Evolutionary conservation across 1,140 invertebrate species (phyloP).

Genomic region (Epicauta chinensis): DNA sequence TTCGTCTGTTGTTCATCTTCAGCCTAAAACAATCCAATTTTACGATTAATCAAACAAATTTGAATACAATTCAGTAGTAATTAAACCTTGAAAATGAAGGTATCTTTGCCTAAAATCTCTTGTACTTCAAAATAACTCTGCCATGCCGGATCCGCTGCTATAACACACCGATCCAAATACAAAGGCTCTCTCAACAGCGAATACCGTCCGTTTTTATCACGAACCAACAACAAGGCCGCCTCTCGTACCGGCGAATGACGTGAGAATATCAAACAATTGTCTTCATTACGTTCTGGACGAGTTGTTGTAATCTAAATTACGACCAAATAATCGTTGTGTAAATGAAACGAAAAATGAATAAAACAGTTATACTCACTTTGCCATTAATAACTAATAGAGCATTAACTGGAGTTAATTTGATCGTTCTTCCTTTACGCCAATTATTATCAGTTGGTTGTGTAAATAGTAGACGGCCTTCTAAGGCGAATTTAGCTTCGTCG

Average conservation of each 20-base stretch:
- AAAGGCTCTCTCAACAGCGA: constrained; percentile 82
- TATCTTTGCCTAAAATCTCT: constrained; percentile 87
- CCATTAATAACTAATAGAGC: constrained; percentile 81
- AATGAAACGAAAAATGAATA: neutral
- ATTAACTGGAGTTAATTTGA: constrained; percentile 81
- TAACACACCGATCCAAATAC: constrained; percentile 82
- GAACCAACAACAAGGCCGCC: constrained; percentile 78
- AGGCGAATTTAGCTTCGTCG: constrained; percentile 79
- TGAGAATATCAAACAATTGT: constrained; percentile 49
- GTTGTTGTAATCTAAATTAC: constrained; percentile 17
- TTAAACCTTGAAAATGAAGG: constrained; percentile 95
- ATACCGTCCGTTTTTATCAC: constrained; percentile 85
- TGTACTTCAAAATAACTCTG: constrained; percentile 95
- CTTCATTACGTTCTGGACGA: constrained; percentile 33
- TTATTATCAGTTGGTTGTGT: constrained; percentile 84
- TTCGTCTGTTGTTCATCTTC: constrained; percentile 78
- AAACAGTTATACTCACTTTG: constrained; percentile 54
- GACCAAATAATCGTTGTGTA: neutral
- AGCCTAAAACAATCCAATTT: no score
- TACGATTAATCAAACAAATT: no score
- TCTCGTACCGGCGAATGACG: constrained; percentile 68
- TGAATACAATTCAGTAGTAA: no score
- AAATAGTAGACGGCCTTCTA: constrained; percentile 79
- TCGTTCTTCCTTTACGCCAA: constrained; percentile 78
- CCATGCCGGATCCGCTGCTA: constrained; percentile 76